Conservation (phyloP, 2,888 invertebrate species). For the Eilema depressum region DNA sequence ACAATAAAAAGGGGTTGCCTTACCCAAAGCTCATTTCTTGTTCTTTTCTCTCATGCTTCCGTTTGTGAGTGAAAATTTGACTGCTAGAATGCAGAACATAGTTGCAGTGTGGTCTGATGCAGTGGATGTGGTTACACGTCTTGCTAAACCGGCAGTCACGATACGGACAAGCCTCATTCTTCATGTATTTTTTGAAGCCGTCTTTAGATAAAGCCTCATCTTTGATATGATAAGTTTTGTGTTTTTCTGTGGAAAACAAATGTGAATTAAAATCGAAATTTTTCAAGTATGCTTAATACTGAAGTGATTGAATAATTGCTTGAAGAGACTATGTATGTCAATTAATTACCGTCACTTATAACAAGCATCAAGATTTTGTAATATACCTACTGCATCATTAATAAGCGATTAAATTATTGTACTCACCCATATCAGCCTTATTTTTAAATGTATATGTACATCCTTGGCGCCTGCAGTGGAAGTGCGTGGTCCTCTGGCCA, state of each 20-base stretch:
- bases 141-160: constrained; percentile 97
- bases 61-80: constrained; percentile 98
- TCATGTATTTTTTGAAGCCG: constrained; percentile 99
- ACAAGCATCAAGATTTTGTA: too few species aligned
- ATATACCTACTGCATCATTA: too few species aligned
- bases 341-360: background rate
- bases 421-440: constrained; percentile 99
- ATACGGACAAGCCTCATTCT: constrained; percentile 97
- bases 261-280: background rate
- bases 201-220: constrained; percentile 98
- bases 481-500: constrained; percentile 98
- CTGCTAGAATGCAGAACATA: constrained; percentile 99
- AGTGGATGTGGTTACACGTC: constrained; percentile 99
- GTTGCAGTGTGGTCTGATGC: constrained; percentile 97
- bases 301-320: background rate
- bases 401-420: background rate
- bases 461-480: constrained; percentile 96
- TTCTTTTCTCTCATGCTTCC: constrained; percentile 98
- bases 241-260: constrained; percentile 92
- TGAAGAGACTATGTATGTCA: background rate
- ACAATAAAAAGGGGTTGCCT: constrained; percentile 56
- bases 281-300: background rate
- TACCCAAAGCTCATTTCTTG: constrained; percentile 95
- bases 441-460: constrained; percentile 99
- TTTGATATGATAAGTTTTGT: constrained; percentile 99